Conservation (phyloP, 2,888 invertebrate genomes). For the Osmoderma eremita region DNA sequence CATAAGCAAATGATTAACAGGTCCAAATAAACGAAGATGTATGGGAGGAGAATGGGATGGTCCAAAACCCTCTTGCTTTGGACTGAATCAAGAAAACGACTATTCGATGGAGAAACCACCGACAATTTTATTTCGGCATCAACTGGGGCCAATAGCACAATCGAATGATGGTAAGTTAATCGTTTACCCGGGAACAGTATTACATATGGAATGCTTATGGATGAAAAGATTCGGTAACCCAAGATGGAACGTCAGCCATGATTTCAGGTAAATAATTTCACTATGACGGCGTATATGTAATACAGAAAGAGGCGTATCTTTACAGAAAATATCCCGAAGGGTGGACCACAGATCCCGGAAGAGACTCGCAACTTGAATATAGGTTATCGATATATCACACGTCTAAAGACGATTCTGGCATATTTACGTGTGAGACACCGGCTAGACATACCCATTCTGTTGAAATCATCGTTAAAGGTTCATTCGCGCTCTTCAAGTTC, state of each 20-base stretch:
- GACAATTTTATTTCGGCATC: constrained; percentile 83
- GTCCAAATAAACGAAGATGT: constrained; percentile 77
- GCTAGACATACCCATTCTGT: constrained; percentile 83
- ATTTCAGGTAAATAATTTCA: constrained; percentile 66
- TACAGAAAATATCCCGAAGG: constrained; percentile 78
- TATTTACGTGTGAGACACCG: constrained; percentile 86
- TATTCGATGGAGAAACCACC: constrained; percentile 90
- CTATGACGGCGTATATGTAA: constrained; percentile 53
- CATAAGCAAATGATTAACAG: constrained; percentile 55
- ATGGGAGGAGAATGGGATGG: constrained; percentile 86
- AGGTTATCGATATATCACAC: constrained; percentile 84
- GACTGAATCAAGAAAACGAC: constrained; percentile 86
- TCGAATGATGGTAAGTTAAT: constrained; percentile 86
- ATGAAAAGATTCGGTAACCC: constrained; percentile 86
- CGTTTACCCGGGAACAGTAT: constrained; percentile 84
- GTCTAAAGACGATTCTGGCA: constrained; percentile 83
- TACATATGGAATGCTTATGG: constrained; percentile 92
- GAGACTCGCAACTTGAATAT: constrained; percentile 83
- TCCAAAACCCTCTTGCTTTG: constrained; percentile 79
- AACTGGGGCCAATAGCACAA: constrained; percentile 85
- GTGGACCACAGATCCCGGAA: constrained; percentile 83
- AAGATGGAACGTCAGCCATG: constrained; percentile 81
- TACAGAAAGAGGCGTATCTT: background rate
- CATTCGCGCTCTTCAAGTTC: constrained; percentile 37
- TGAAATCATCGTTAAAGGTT: constrained; percentile 82